Evolutionary conservation across 2,113 vertebrate species (phyloP), one percentile per base, ranked within the genome.

Genomic region (Choloepus hoffmanni): DNA sequence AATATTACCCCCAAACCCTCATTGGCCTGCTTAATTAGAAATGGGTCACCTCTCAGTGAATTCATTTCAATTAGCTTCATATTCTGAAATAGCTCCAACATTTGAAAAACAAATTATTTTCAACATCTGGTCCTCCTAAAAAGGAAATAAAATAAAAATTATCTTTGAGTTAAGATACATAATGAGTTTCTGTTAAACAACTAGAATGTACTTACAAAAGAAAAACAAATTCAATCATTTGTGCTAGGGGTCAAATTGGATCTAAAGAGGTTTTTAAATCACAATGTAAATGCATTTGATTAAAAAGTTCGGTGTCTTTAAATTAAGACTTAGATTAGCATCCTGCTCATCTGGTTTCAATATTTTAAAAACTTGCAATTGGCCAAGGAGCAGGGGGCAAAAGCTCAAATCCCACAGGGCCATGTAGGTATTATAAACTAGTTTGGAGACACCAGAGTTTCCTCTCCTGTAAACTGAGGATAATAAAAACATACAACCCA

Each of bases 71-170:
- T 85, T 63, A 62, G 45, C 67, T 87, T 86, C 21, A 30, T 33
- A 55, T 86, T 89, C 72, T 88, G 79, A 58, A 96, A 78, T 68
- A 67, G 85, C 36, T 68, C 68, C 55, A 83, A 50, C 30, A 68
- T 86, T 63, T 73, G 70, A 89, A 90, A n/a, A 81, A 18, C 7
- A 78, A 79, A 72, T 30, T 13, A 67, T 73, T 76, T 92, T 43
- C 53, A 85, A 62, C 74, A 96, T 89, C 58, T 84, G 72, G 62
- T 70, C 55, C 67, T 92, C 58, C 43, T 48, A 12, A 74, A 88
- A 81, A 90, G 58, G 79, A 97, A 96, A 84, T 36, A 53, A 53
- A 53, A 36, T 97, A 30, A 78, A 86, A 91, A 95, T 85, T 84
- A 92, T 65, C 36, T 90, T 40, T 74, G 76, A 65, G 65, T 76